Conservation (phyloP, 2,797 vertebrate genomes). For the Coracias cyanogaster region DNA sequence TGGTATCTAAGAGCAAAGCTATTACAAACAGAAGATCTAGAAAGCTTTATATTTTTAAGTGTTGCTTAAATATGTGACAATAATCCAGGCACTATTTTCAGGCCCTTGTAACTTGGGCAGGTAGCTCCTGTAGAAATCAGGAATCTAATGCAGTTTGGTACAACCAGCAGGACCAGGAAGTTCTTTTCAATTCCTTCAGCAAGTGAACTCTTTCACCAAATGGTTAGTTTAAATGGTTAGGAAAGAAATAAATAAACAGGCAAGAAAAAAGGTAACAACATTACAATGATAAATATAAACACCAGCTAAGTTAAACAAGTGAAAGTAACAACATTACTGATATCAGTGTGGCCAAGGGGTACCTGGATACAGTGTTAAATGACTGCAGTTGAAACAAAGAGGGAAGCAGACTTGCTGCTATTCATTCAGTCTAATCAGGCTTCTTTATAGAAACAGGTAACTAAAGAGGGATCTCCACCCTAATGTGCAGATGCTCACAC, state of each 20-base stretch:
- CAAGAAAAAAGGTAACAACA: neutral
- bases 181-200: neutral
- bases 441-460: neutral
- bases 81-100: neutral
- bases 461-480: neutral
- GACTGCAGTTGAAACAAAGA: neutral
- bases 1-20: slow-evolving; percentile 1
- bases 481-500: neutral
- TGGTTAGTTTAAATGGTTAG: too few relatives aligned
- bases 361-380: neutral
- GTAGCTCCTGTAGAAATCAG: neutral
- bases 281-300: neutral
- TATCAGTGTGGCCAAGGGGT: too few relatives aligned
- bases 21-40: neutral
- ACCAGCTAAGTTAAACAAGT: neutral
- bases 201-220: neutral
- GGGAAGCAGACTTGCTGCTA: neutral
- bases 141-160: neutral
- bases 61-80: neutral
- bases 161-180: neutral
- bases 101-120: neutral
- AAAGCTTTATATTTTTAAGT: neutral
- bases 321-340: neutral
- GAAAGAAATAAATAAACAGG: too few relatives aligned
- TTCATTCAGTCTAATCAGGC: too few relatives aligned